Percentiles rank a stretch among this genome's conserved stretches.
Evolutionary conservation across 1,140 invertebrate genomes (phyloP).

Genomic region (Formica exsecta): DNA sequence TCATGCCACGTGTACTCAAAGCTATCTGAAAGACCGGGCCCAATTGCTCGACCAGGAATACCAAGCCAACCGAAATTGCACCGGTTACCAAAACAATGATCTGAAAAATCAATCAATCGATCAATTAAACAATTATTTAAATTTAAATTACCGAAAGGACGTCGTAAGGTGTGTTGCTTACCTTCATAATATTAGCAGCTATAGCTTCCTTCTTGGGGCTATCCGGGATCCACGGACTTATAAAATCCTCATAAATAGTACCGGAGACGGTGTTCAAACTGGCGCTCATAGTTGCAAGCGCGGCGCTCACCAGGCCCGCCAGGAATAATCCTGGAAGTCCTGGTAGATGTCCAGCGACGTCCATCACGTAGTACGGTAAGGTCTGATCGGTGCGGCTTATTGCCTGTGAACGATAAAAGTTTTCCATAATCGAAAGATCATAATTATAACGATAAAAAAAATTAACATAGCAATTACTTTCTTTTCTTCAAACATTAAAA

Average conservation of each 20-base stretch:
- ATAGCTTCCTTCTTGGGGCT: conserved; percentile 76
- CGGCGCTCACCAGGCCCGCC: conserved; percentile 90
- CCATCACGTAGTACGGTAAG: conserved; percentile 89
- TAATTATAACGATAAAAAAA: background rate
- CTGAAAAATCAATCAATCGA: conserved; percentile 39
- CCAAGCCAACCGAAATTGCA: conserved; percentile 85
- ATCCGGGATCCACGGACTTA: conserved; percentile 81
- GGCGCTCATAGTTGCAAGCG: conserved; percentile 87
- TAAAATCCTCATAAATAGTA: conserved; percentile 88
- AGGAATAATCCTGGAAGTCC: conserved; percentile 91
- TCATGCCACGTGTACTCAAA: conserved; percentile 85
- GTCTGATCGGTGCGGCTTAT: conserved; percentile 85
- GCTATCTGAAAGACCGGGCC: conserved; percentile 84
- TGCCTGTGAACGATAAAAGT: conserved; percentile 52
- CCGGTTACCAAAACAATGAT: conserved; percentile 83
- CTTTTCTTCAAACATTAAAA: background rate
- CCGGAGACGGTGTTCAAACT: conserved; percentile 87
- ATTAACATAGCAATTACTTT: background rate
- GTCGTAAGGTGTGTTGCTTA: conserved; percentile 10
- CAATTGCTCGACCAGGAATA: conserved; percentile 85
- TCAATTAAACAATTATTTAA: background rate
- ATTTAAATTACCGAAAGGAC: background rate
- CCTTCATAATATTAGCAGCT: conserved; percentile 82
- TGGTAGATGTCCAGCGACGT: conserved; percentile 86
- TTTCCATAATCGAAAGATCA: background rate